Evolutionary conservation across 2,888 invertebrate species (phyloP).

Genomic region (Apotomis turbidana): DNA sequence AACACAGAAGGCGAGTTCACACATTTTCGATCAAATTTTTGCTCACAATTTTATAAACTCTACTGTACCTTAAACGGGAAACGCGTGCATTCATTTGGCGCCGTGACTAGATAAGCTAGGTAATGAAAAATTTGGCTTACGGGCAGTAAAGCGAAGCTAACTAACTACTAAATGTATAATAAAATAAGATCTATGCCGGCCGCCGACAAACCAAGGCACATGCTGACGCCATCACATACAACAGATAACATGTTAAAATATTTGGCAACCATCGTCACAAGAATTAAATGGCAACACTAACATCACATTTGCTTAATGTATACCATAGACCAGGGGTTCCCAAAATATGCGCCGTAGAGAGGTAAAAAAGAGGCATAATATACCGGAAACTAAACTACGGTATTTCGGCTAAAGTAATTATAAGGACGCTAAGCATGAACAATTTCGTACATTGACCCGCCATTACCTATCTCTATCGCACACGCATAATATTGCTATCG

Average conservation of each 20-base stretch:
- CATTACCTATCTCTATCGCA: no score
- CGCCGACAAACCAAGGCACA: conserved; percentile 48
- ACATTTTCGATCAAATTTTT: no score
- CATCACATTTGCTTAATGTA: conserved; percentile 55
- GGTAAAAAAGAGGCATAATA: no score
- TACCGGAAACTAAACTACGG: no score
- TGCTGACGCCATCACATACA: conserved; percentile 51
- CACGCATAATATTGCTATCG: no score
- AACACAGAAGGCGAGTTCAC: no score
- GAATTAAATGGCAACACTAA: conserved; percentile 64
- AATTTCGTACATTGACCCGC: no score
- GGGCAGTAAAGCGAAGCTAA: conserved; percentile 45
- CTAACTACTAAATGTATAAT: conserved; percentile 37
- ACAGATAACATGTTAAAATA: conserved; percentile 63
- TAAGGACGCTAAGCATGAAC: no score
- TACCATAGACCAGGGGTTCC: conserved; percentile 44
- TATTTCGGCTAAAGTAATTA: no score
- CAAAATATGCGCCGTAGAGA: no score
- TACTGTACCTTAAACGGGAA: neutral
- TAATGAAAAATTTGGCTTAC: conserved; percentile 46
- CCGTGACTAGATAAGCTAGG: conserved; percentile 66
- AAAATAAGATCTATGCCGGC: conserved; percentile 41
- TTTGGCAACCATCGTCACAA: conserved; percentile 71
- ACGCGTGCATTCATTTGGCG: conserved; percentile 49
- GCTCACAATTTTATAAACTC: no score